These are phyloP conservation scores for Porites lutea DNA, from an alignment of 64 coral and sea anemone genomes.

Conservation along the genomic window DNA sequence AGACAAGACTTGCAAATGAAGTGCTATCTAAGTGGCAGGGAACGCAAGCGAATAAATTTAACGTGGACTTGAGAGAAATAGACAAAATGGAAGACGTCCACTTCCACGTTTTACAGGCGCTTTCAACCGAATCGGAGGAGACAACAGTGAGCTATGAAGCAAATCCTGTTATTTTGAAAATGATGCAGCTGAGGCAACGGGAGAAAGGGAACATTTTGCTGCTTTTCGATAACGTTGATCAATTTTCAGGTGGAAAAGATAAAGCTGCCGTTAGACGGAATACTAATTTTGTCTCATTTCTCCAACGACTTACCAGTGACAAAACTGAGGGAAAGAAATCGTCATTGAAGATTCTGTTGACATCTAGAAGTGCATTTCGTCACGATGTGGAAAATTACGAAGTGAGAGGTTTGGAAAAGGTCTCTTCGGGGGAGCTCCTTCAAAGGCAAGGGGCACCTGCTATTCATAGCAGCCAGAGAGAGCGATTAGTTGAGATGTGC, in stretches of 20 bases:
- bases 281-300: not conserved
- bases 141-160: not conserved
- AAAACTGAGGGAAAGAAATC: not conserved
- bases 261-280: not conserved
- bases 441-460: not conserved
- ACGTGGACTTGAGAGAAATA: conserved; percentile 4
- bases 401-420: not conserved
- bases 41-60: not conserved
- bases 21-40: not conserved
- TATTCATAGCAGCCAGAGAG: not conserved
- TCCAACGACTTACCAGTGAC: not conserved
- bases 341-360: conserved; percentile 24
- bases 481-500: conserved; percentile 7
- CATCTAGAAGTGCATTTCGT: not conserved
- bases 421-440: not conserved
- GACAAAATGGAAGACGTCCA: conserved; percentile 5
- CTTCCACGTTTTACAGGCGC: not conserved
- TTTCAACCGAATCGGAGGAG: not conserved
- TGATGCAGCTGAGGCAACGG: not conserved
- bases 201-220: not conserved
- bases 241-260: not conserved
- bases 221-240: conserved; percentile 5
- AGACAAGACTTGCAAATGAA: conserved; percentile 24
- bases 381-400: not conserved
- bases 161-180: conserved; percentile 21